phyloP scores from a whole-genome alignment of 1,140 invertebrate species.

The Cydia splendana region DNA sequence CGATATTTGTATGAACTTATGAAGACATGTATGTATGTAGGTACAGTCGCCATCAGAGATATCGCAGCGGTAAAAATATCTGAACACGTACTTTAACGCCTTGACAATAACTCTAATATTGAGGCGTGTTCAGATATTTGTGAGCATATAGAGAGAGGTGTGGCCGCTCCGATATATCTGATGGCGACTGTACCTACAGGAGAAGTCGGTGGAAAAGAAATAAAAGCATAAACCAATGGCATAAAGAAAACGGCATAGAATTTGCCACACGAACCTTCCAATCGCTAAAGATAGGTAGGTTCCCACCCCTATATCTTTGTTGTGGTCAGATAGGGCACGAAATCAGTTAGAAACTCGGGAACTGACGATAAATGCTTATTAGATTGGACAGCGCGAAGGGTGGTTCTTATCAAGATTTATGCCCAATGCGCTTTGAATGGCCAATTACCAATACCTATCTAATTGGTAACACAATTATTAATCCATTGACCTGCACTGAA shows the following conservation, averaged over 20 bases:
- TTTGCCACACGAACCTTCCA: neutral
- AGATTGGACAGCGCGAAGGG: constrained; percentile 11
- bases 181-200: too few species aligned
- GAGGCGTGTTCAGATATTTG: too few species aligned
- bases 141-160: too few species aligned
- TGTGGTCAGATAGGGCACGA: neutral
- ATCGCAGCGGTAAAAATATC: too few species aligned
- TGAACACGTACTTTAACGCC: too few species aligned
- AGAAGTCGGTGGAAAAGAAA: neutral
- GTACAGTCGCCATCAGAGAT: too few species aligned
- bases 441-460: constrained; percentile 29
- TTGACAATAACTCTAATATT: too few species aligned
- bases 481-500: constrained; percentile 54
- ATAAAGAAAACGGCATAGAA: neutral
- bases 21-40: too few species aligned
- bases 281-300: too few species aligned
- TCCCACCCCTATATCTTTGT: neutral
- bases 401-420: constrained; percentile 26
- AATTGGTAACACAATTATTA: constrained; percentile 51
- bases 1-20: neutral
- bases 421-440: constrained; percentile 10
- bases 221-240: too few species aligned
- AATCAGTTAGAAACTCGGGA: neutral
- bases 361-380: neutral
- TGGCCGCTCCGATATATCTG: too few species aligned